phyloP scores from a whole-genome alignment of 2,113 vertebrate genomes.

The Solenodon paradoxus region DNA sequence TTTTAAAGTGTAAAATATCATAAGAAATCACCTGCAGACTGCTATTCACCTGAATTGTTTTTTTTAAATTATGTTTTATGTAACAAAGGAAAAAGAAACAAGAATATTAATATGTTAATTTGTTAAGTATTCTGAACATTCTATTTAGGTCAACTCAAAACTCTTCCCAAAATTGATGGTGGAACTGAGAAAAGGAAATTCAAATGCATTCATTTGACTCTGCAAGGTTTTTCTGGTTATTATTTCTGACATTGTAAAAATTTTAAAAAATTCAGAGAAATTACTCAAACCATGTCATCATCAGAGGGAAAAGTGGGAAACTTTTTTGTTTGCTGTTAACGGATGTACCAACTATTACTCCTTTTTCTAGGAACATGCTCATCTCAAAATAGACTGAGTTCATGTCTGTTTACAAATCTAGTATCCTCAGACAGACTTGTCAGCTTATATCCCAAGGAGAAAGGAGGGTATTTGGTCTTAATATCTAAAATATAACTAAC shows the following conservation, averaged over 20 bases:
- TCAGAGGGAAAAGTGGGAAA: background rate
- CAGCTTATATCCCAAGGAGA: background rate
- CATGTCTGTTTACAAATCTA: no score
- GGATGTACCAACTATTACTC: background rate
- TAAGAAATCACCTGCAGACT: background rate
- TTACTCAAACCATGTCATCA: background rate
- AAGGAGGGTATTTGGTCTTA: background rate
- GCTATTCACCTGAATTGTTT: background rate
- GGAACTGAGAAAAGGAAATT: background rate
- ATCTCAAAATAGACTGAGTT: background rate
- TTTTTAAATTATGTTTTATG: background rate
- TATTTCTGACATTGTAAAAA: background rate
- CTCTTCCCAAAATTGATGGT: background rate
- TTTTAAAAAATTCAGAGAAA: constrained; percentile 2
- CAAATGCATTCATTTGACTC: background rate
- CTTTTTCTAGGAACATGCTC: background rate
- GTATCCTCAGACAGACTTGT: no score
- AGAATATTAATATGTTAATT: background rate
- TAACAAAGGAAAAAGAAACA: background rate
- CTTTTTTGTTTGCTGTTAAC: background rate
- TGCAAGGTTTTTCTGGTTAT: background rate
- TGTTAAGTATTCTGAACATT: background rate
- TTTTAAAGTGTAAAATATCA: background rate
- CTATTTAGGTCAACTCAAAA: background rate
- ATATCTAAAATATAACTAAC: background rate